phyloP scores from a whole-genome alignment of 2,113 vertebrate genomes.

The Australoheros scitulus region DNA sequence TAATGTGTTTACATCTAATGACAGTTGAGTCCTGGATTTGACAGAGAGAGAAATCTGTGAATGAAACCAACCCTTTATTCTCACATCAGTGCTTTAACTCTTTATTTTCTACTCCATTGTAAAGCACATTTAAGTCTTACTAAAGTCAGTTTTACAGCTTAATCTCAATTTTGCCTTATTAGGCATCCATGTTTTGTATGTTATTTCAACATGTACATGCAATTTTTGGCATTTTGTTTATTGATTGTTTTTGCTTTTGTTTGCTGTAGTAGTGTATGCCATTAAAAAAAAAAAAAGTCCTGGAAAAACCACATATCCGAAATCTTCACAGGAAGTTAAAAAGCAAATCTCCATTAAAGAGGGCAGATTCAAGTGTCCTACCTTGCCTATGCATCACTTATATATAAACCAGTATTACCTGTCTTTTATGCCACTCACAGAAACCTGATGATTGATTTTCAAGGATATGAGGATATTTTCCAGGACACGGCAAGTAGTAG shows the following conservation, averaged over 20 bases:
- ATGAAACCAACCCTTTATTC: constrained; percentile 17
- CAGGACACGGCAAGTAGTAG: not conserved
- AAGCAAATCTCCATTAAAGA: not conserved
- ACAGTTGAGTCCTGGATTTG: constrained; percentile 2
- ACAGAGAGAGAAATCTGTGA: not conserved
- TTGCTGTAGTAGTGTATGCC: constrained; percentile 19
- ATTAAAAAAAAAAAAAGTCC: constrained; percentile 2
- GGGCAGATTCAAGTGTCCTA: constrained; percentile 14
- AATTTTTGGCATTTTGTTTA: not conserved
- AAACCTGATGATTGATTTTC: not conserved
- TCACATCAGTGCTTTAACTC: constrained; percentile 16
- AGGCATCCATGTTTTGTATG: not conserved
- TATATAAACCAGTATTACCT: constrained; percentile 18
- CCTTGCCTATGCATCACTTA: constrained; percentile 41
- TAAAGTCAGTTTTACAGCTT: not conserved
- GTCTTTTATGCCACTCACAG: constrained; percentile 5
- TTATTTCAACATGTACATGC: constrained; percentile 7
- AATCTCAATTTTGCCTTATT: not conserved
- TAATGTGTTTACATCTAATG: constrained; percentile 3
- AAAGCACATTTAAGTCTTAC: constrained; percentile 8
- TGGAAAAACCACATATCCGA: constrained; percentile 25
- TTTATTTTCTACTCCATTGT: constrained; percentile 18
- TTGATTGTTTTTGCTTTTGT: constrained; percentile 1
- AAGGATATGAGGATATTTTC: constrained; percentile 40
- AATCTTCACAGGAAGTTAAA: constrained; percentile 19